These are phyloP conservation scores for Ginglymostoma cirratum DNA, from an alignment of 2,113 vertebrate genomes.

Conservation along the genomic window DNA sequence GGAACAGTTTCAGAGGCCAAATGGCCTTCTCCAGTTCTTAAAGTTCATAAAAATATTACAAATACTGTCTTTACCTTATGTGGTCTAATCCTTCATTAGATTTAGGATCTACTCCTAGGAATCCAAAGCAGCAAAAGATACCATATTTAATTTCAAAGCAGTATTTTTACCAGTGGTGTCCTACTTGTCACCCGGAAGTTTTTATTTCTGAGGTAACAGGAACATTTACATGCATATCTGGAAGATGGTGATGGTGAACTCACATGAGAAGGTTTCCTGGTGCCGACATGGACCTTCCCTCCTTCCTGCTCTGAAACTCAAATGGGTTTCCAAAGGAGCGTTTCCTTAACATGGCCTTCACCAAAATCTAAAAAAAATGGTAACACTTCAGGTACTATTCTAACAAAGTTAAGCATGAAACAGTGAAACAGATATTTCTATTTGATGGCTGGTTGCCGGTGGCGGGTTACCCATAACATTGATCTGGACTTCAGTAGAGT, in stretches of 20 bases:
- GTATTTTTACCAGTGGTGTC: neutral
- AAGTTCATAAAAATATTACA: neutral
- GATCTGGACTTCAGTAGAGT: neutral
- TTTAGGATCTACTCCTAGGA: neutral
- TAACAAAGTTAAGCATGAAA: no score
- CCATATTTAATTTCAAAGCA: neutral
- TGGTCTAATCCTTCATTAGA: neutral
- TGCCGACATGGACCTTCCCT: slow-evolving; percentile 89
- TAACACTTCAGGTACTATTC: neutral
- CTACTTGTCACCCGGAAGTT: neutral
- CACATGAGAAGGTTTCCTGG: slow-evolving; percentile 85
- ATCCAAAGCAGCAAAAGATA: neutral
- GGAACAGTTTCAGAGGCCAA: neutral
- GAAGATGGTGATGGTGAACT: slow-evolving; percentile 46
- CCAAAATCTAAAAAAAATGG: slow-evolving; percentile 71
- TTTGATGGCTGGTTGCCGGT: neutral
- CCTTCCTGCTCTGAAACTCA: slow-evolving; percentile 72
- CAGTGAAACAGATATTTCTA: neutral
- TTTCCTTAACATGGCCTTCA: slow-evolving; percentile 94
- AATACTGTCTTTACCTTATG: neutral
- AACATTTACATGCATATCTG: neutral
- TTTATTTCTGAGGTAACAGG: neutral
- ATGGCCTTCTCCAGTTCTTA: neutral
- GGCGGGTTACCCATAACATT: neutral
- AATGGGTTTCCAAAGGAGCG: slow-evolving; percentile 95